Percentiles rank a stretch among this genome's conserved stretches.
These are phyloP conservation scores for Adelosebastes latens DNA, from an alignment of 2,797 vertebrate species.

Conservation along the genomic window DNA sequence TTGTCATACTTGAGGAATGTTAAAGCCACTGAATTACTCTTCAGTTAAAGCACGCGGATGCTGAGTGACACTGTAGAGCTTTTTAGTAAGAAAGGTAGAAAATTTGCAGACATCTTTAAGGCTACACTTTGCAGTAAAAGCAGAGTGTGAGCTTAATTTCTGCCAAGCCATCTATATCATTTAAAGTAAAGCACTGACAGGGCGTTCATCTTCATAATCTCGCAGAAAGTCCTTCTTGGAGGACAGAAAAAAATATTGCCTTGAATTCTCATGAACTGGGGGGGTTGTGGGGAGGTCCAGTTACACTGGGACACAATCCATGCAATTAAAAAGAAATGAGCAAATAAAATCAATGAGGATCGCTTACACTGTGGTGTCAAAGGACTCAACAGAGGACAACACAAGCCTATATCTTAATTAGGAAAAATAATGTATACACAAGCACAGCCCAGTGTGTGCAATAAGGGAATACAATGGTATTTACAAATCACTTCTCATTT, in stretches of 20 bases:
- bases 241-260: slow-evolving; percentile 59
- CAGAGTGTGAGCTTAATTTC: not conserved
- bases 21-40: not conserved
- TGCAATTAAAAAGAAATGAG: slow-evolving; percentile 84
- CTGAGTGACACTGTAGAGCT: not conserved
- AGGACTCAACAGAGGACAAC: slow-evolving; percentile 77
- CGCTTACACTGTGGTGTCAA: slow-evolving; percentile 80
- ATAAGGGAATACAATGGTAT: slow-evolving; percentile 11
- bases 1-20: not conserved
- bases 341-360: slow-evolving; percentile 83
- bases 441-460: not conserved
- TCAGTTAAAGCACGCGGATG: not conserved
- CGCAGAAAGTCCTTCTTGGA: slow-evolving; percentile 58
- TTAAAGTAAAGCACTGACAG: slow-evolving; percentile 41
- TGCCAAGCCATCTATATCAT: slow-evolving; percentile 36
- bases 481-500: slow-evolving; percentile 28
- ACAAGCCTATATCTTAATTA: slow-evolving; percentile 77
- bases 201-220: slow-evolving; percentile 55
- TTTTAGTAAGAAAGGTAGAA: not conserved
- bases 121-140: not conserved
- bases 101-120: not conserved
- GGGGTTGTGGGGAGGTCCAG: slow-evolving; percentile 66
- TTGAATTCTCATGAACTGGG: slow-evolving; percentile 54
- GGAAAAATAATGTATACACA: slow-evolving; percentile 55
- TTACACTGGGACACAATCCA: slow-evolving; percentile 77